phyloP scores from a whole-genome alignment of 2,888 invertebrate genomes.

The Spatulosminthurus flaviceps region DNA sequence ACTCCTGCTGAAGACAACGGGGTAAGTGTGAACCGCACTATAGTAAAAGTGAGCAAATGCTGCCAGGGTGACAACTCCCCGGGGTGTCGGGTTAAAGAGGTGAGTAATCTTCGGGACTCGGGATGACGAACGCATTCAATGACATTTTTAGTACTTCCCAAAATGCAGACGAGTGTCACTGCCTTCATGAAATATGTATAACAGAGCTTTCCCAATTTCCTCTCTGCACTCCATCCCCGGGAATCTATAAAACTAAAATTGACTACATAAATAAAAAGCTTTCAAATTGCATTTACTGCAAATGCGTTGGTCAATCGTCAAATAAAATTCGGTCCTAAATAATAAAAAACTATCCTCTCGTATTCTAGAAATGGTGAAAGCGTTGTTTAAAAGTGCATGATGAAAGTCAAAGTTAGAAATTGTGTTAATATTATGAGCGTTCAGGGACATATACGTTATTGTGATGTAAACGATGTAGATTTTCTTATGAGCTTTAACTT shows the following conservation, averaged over 20 bases:
- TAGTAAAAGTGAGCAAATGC: neutral
- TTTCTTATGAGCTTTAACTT: no score
- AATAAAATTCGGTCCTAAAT: no score
- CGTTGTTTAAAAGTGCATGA: neutral
- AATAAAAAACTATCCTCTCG: no score
- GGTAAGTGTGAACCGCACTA: neutral
- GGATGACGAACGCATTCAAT: neutral
- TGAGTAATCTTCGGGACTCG: neutral
- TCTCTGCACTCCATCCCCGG: no score
- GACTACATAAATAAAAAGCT: no score
- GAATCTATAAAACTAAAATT: no score
- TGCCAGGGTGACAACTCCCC: neutral
- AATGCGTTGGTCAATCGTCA: no score
- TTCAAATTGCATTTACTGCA: no score
- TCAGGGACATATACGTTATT: neutral
- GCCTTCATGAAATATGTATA: neutral
- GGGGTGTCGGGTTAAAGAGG: neutral
- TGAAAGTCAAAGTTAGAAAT: neutral
- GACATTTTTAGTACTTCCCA: conserved; percentile 6
- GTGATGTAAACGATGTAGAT: conserved; percentile 5
- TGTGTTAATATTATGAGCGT: neutral
- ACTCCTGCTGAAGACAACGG: neutral
- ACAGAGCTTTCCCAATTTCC: no score
- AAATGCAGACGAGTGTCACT: neutral
- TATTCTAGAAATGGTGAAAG: neutral